Percentiles rank a stretch among this genome's conserved stretches.
phyloP scores from a whole-genome alignment of 2,888 invertebrate genomes.

The Amphipoea oculea region DNA sequence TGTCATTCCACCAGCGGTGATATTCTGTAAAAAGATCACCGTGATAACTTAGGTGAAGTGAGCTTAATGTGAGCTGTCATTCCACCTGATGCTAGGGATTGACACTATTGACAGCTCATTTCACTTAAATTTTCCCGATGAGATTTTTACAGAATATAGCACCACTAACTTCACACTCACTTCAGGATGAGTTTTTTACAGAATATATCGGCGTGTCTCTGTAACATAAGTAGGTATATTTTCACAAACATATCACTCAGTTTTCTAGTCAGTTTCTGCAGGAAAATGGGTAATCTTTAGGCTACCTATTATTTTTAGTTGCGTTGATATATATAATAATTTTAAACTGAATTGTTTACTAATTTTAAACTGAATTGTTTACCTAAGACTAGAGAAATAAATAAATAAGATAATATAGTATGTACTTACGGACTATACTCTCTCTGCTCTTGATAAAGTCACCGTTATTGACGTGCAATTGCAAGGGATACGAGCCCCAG shows the following conservation, averaged over 20 bases:
- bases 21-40: too few species aligned
- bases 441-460: background rate
- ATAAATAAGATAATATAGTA: background rate
- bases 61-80: too few species aligned
- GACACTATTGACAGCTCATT: too few species aligned
- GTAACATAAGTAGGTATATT: too few species aligned
- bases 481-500: slow-evolving; percentile 31
- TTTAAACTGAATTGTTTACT: background rate
- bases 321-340: too few species aligned
- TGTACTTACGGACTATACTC: background rate
- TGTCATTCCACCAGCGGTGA: too few species aligned
- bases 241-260: background rate
- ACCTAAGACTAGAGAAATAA: background rate
- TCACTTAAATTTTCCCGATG: too few species aligned
- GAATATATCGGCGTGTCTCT: background rate
- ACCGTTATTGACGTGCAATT: slow-evolving; percentile 7
- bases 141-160: too few species aligned
- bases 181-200: background rate
- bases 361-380: background rate
- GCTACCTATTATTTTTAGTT: background rate
- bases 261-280: background rate
- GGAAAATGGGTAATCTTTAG: background rate
- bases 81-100: too few species aligned
- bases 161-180: background rate
- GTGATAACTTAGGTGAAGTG: too few species aligned